These are phyloP conservation scores for Acanthacorydalis orientalis DNA, from an alignment of 2,888 invertebrate species.

Conservation along the genomic window DNA sequence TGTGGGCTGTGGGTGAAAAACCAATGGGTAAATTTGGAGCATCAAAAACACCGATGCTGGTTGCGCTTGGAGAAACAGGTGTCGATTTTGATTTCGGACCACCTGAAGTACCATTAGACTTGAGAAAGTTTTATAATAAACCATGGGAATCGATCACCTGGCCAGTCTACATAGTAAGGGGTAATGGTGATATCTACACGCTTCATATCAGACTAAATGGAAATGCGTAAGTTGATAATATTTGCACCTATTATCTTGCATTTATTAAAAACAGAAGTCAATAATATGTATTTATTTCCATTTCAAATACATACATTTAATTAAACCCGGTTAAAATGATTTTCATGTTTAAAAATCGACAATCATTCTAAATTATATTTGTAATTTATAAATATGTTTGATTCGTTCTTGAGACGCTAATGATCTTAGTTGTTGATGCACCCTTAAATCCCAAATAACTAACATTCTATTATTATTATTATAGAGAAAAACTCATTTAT, in stretches of 20 bases:
- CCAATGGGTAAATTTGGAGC: slow-evolving; percentile 22
- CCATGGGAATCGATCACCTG: slow-evolving; percentile 25
- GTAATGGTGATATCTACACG: slow-evolving; percentile 66
- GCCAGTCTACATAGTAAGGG: slow-evolving; percentile 65
- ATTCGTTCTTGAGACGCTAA: no score
- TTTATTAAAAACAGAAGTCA: no score
- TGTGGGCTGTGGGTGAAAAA: slow-evolving; percentile 20
- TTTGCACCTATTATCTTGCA: not conserved
- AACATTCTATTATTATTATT: no score
- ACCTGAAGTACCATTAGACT: slow-evolving; percentile 20
- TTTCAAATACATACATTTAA: no score
- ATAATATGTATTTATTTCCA: no score
- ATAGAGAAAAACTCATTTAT: no score
- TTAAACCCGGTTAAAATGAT: no score
- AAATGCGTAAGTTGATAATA: slow-evolving; percentile 20
- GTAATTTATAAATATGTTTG: no score
- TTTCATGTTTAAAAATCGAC: no score
- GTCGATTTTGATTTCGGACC: slow-evolving; percentile 74
- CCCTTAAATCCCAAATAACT: no score
- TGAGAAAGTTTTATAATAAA: slow-evolving; percentile 4
- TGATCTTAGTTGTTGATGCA: no score
- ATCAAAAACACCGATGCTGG: slow-evolving; percentile 20
- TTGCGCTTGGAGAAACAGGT: slow-evolving; percentile 61
- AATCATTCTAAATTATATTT: no score
- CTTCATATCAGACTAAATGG: slow-evolving; percentile 27